These are phyloP conservation scores for Lacerta bilineata DNA, from an alignment of 2,797 vertebrate species.

Conservation along the genomic window DNA sequence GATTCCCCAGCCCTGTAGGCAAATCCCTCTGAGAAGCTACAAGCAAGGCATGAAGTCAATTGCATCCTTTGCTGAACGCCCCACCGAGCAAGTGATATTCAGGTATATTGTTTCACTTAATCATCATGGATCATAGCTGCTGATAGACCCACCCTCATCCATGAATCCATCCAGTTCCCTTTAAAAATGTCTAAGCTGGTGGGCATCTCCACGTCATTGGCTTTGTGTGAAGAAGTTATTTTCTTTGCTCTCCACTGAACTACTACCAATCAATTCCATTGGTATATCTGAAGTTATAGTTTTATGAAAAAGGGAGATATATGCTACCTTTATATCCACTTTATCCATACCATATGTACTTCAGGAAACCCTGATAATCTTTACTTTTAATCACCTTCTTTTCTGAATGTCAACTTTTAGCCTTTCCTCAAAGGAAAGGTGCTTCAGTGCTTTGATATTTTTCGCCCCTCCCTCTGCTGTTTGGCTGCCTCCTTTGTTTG, in stretches of 20 bases:
- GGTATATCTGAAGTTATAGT: not conserved
- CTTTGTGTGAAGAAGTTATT: not conserved
- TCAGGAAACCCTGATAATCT: not conserved
- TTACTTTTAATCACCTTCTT: not conserved
- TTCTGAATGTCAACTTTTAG: not conserved
- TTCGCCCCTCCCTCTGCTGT: not conserved
- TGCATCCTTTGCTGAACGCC: not conserved
- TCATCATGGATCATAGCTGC: not conserved
- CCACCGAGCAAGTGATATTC: not conserved
- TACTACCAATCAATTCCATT: not conserved
- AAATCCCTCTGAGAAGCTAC: not conserved
- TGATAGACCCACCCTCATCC: not conserved
- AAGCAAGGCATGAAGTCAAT: not conserved
- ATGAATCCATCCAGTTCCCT: not conserved
- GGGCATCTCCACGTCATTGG: not conserved
- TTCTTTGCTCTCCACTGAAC: too few relatives aligned
- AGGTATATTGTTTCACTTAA: not conserved
- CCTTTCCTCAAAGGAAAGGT: not conserved
- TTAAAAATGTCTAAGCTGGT: not conserved
- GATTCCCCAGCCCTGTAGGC: too few relatives aligned
- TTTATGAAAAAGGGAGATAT: not conserved
- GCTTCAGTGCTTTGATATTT: not conserved
- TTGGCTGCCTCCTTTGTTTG: not conserved
- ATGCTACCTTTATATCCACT: too few relatives aligned
- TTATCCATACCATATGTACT: not conserved